These are phyloP conservation scores for Nebria salina DNA, from an alignment of 2,888 invertebrate genomes.

Conservation along the genomic window DNA sequence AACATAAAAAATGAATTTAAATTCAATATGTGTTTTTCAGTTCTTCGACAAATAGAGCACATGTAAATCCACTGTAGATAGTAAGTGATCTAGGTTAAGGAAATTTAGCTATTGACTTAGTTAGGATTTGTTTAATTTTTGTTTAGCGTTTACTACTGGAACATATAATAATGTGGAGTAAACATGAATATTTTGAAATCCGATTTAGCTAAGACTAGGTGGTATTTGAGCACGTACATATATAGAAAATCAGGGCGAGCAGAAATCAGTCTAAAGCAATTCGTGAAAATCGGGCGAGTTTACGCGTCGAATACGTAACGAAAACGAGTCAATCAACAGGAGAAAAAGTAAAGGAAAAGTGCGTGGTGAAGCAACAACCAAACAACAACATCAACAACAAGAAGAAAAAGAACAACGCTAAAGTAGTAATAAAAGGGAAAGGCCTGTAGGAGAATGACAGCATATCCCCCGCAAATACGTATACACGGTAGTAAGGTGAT, in stretches of 20 bases:
- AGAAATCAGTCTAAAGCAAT: neutral
- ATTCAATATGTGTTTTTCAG: no score
- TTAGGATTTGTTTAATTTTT: no score
- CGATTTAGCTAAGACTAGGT: neutral
- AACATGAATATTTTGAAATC: neutral
- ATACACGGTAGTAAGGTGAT: neutral
- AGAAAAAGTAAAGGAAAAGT: neutral
- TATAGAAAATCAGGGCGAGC: neutral
- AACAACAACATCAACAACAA: neutral
- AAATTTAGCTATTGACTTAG: no score
- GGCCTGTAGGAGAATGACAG: neutral
- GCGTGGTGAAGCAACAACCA: neutral
- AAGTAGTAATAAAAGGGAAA: neutral
- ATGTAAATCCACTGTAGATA: no score
- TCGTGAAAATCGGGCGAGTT: neutral
- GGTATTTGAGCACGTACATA: neutral
- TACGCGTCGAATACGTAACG: neutral
- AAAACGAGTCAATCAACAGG: neutral
- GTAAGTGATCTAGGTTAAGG: no score
- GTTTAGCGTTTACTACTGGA: no score
- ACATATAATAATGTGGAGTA: neutral
- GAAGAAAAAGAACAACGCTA: neutral
- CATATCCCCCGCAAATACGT: neutral
- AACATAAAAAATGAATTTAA: no score
- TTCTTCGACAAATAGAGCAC: no score